Conservation (phyloP, 2,888 invertebrate species). For the Chrysolina americana region DNA sequence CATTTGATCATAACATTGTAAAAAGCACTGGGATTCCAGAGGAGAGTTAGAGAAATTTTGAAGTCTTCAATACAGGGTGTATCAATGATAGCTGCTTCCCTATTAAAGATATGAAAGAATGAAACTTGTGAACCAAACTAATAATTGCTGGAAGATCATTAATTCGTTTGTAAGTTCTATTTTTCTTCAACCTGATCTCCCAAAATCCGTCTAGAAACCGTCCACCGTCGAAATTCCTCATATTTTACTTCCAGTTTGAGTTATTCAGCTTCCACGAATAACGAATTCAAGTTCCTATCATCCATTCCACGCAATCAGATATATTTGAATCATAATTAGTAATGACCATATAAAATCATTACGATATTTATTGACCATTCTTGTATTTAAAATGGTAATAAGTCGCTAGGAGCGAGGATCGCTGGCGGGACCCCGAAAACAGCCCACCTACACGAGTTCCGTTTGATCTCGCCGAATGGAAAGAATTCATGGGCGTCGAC, state of each 20-base stretch:
- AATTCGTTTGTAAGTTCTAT: not conserved
- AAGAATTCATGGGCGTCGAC: not conserved
- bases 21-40: too few relatives aligned
- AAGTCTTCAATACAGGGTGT: too few relatives aligned
- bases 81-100: too few relatives aligned
- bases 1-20: too few relatives aligned
- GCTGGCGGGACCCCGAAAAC: conserved; percentile 39
- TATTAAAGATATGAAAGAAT: too few relatives aligned
- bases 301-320: conserved; percentile 11
- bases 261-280: not conserved
- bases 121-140: too few relatives aligned
- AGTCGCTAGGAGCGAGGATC: conserved; percentile 32
- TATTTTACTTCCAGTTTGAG: not conserved
- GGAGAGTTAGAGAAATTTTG: not conserved
- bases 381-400: conserved; percentile 36
- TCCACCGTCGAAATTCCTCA: too few relatives aligned
- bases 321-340: conserved; percentile 25
- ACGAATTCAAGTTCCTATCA: conserved; percentile 1
- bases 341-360: conserved; percentile 36
- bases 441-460: conserved; percentile 43
- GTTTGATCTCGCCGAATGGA: conserved; percentile 37
- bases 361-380: conserved; percentile 39
- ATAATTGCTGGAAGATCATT: not conserved
- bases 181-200: not conserved
- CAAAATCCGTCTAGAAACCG: not conserved